These are phyloP conservation scores for Gastracanthus pulcherrimus DNA, from an alignment of 2,888 invertebrate genomes.

Conservation along the genomic window DNA sequence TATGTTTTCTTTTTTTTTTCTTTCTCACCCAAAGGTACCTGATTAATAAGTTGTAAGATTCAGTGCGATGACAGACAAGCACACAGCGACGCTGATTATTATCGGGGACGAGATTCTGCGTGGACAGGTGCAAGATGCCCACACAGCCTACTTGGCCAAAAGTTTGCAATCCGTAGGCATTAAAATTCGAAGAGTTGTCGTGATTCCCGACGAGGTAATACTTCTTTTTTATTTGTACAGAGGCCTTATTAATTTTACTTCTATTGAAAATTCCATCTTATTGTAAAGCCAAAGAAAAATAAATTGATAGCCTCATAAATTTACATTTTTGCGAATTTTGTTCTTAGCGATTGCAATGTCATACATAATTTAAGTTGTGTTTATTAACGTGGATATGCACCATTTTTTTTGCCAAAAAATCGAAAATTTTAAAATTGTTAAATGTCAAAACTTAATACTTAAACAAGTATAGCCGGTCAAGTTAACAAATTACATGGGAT, in stretches of 20 bases:
- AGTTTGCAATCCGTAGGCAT: slow-evolving; percentile 65
- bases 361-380: too few relatives aligned
- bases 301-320: too few relatives aligned
- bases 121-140: slow-evolving; percentile 82
- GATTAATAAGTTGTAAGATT: background rate
- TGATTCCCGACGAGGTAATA: slow-evolving; percentile 79
- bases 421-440: too few relatives aligned
- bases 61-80: slow-evolving; percentile 49
- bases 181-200: slow-evolving; percentile 68
- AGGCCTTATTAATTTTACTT: background rate
- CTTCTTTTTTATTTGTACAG: background rate
- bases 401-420: too few relatives aligned
- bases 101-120: slow-evolving; percentile 85
- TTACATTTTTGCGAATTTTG: too few relatives aligned
- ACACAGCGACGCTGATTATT: slow-evolving; percentile 76
- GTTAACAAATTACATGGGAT: too few relatives aligned
- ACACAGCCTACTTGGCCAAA: slow-evolving; percentile 78
- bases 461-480: too few relatives aligned
- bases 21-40: slow-evolving; percentile 14
- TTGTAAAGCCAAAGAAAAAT: too few relatives aligned
- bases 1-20: slow-evolving; percentile 13
- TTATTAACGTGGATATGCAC: too few relatives aligned
- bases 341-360: too few relatives aligned
- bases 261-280: too few relatives aligned
- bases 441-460: too few relatives aligned